Evolutionary conservation across 1,140 invertebrate genomes (phyloP).

Genomic region (Diprion similis): DNA sequence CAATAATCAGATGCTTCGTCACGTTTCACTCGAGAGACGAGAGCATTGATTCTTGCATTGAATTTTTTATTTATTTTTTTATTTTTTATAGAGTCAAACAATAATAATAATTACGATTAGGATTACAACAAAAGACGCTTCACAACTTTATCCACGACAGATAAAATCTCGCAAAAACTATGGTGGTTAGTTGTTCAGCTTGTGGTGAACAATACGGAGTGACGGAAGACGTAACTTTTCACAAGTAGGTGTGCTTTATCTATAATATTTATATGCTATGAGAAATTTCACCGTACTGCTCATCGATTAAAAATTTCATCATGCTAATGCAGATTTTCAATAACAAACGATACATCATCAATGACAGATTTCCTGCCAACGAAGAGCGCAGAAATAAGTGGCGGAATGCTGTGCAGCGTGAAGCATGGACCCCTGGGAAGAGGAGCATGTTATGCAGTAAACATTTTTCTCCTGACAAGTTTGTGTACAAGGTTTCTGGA

Average conservation of each 20-base stretch:
- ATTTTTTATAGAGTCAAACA: too few relatives aligned
- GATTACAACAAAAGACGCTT: background rate
- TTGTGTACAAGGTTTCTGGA: background rate
- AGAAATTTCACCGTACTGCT: background rate
- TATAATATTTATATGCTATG: background rate
- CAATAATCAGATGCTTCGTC: too few relatives aligned
- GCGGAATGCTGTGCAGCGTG: background rate
- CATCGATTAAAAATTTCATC: background rate
- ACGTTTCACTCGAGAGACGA: too few relatives aligned
- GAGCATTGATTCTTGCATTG: too few relatives aligned
- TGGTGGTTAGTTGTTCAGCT: conserved; percentile 2
- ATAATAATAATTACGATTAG: too few relatives aligned
- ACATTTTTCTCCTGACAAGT: background rate
- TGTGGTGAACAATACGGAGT: background rate
- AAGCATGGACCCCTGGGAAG: background rate
- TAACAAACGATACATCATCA: background rate
- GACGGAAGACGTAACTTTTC: background rate
- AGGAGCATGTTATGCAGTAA: background rate
- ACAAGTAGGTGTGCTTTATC: background rate
- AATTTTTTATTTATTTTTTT: too few relatives aligned
- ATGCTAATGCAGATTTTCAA: background rate
- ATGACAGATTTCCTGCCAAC: background rate
- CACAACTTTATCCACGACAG: background rate
- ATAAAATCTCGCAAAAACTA: background rate
- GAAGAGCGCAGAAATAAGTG: background rate